Percentiles rank a stretch among this genome's conserved stretches.
phyloP scores from a whole-genome alignment of 2,113 vertebrate genomes.

The Ahaetulla prasina region DNA sequence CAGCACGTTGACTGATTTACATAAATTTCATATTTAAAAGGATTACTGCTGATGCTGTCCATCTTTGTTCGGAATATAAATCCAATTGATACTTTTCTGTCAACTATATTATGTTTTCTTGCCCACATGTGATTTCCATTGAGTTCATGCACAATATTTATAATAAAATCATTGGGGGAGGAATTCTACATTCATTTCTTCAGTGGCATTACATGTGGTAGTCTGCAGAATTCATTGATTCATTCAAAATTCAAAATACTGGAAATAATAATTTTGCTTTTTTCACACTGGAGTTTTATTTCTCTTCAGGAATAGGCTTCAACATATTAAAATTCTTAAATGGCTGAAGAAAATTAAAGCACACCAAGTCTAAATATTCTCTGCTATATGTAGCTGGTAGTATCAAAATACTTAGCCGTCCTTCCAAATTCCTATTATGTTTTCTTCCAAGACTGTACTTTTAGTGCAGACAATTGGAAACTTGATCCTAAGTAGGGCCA shows the following conservation, averaged over 20 bases:
- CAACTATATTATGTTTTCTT: background rate
- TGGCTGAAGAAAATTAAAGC: background rate
- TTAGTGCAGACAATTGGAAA: slow-evolving; percentile 62
- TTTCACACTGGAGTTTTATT: background rate
- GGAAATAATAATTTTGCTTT: background rate
- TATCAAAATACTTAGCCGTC: slow-evolving; percentile 51
- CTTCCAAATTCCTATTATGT: slow-evolving; percentile 28
- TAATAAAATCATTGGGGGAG: background rate
- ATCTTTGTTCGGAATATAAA: background rate
- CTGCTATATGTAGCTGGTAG: slow-evolving; percentile 32
- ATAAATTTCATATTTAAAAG: background rate
- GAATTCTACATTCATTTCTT: background rate
- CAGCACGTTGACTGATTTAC: background rate
- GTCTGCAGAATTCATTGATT: background rate
- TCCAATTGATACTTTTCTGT: background rate
- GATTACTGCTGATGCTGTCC: background rate
- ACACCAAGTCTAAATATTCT: background rate
- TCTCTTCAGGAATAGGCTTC: slow-evolving; percentile 36
- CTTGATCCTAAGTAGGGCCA: slow-evolving; percentile 52
- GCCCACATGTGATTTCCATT: background rate
- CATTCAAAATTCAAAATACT: background rate
- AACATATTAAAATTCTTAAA: slow-evolving; percentile 18
- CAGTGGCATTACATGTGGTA: background rate
- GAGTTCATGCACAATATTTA: background rate
- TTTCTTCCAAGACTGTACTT: slow-evolving; percentile 43